Conservation (phyloP, 2,113 vertebrate genomes). For the Lampris incognitus region DNA sequence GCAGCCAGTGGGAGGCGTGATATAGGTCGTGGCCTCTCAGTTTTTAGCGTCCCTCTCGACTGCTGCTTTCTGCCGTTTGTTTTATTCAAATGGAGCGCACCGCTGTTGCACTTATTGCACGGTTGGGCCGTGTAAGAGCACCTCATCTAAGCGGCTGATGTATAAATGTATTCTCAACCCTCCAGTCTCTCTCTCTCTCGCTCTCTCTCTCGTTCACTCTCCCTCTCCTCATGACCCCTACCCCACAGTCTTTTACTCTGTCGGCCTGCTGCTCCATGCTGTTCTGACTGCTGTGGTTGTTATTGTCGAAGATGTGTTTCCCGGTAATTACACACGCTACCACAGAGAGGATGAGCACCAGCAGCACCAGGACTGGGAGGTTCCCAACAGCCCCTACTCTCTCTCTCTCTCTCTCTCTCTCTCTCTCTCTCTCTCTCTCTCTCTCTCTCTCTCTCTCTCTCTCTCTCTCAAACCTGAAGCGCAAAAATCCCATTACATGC, state of each 20-base stretch:
- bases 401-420: too few relatives aligned
- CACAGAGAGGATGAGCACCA: conserved; percentile 2
- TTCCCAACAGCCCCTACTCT: too few relatives aligned
- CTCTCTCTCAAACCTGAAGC: too few relatives aligned
- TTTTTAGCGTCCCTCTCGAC: not conserved
- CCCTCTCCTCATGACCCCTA: not conserved
- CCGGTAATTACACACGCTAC: conserved; percentile 15
- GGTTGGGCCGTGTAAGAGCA: too few relatives aligned
- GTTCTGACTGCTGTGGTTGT: not conserved
- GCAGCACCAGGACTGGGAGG: conserved; percentile 3
- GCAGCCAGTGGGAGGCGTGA: not conserved
- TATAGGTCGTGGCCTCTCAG: not conserved
- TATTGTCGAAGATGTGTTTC: conserved; percentile 11
- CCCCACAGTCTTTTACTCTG: not conserved
- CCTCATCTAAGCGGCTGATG: too few relatives aligned
- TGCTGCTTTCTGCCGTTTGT: not conserved
- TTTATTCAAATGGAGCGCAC: too few relatives aligned
- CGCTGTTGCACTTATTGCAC: not conserved
- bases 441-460: too few relatives aligned
- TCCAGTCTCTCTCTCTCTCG: not conserved
- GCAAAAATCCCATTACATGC: not conserved
- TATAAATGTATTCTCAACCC: not conserved
- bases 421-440: too few relatives aligned
- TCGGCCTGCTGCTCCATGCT: not conserved
- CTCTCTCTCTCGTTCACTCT: not conserved